These are phyloP conservation scores for Capra hircus DNA, from an alignment of 2,113 vertebrate species.

Conservation along the genomic window DNA sequence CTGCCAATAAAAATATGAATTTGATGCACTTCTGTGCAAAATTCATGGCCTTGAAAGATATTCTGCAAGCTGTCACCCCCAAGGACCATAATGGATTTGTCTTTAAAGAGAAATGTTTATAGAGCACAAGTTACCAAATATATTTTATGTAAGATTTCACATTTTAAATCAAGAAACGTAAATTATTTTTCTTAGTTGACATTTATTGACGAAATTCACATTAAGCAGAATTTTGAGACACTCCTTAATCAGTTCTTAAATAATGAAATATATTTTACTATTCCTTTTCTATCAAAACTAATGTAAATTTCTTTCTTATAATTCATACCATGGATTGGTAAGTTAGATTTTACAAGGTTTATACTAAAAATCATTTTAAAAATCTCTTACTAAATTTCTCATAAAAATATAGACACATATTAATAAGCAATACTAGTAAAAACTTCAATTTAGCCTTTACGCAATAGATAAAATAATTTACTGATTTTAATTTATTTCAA, in stretches of 20 bases:
- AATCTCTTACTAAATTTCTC: not conserved
- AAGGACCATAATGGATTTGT: conserved; percentile 41
- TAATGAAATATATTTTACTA: conserved; percentile 36
- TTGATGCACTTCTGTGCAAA: conserved; percentile 30
- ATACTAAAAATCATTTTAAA: conserved; percentile 27
- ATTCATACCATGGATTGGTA: not conserved
- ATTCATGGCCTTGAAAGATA: conserved; percentile 39
- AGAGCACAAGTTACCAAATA: not conserved
- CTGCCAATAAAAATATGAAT: conserved; percentile 55
- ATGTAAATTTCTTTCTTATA: conserved; percentile 20
- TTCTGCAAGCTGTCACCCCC: conserved; percentile 20
- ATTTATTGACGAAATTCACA: conserved; percentile 51
- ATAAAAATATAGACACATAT: conserved; percentile 23
- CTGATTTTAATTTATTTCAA: conserved; percentile 42
- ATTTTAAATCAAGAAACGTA: not conserved
- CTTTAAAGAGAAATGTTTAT: conserved; percentile 26
- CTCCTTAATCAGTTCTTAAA: not conserved
- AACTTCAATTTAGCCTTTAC: conserved; percentile 16
- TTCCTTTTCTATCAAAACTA: not conserved
- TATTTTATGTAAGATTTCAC: conserved; percentile 29
- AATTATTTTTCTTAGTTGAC: conserved; percentile 34
- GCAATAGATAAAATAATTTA: not conserved
- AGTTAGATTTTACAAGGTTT: not conserved
- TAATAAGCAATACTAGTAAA: conserved; percentile 19
- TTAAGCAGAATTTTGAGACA: not conserved